These are phyloP conservation scores for Psilanteris sp. DNA, from an alignment of 1,140 invertebrate species.

Conservation along the genomic window DNA sequence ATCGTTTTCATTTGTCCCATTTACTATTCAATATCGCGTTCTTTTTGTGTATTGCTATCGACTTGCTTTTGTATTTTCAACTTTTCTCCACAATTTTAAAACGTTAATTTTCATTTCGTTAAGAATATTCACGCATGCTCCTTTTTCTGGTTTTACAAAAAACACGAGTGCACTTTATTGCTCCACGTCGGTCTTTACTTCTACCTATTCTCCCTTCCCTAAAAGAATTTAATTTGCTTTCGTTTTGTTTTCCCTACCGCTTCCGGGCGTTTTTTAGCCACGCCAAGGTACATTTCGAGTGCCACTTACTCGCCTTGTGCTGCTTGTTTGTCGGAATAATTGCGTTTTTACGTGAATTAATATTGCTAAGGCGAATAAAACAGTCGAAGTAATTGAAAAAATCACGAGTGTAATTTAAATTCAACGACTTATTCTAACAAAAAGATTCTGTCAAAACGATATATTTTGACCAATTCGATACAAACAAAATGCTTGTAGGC, in stretches of 20 bases:
- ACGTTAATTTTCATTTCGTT: constrained; percentile 47
- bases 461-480: too few species aligned
- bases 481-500: too few species aligned
- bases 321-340: constrained; percentile 61
- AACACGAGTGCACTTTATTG: constrained; percentile 45
- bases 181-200: constrained; percentile 20
- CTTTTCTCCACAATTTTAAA: too few species aligned
- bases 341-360: constrained; percentile 58
- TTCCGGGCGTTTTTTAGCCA: constrained; percentile 30
- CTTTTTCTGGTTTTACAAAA: constrained; percentile 49
- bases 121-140: constrained; percentile 22
- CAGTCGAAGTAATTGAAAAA: constrained; percentile 35
- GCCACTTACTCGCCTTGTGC: constrained; percentile 39
- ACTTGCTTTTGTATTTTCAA: too few species aligned
- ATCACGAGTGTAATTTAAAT: constrained; percentile 9
- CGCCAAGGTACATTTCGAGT: constrained; percentile 48
- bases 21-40: too few species aligned
- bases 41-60: too few species aligned
- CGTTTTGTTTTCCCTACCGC: constrained; percentile 41
- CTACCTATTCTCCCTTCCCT: constrained; percentile 17
- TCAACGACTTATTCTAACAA: too few species aligned
- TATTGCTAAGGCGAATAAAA: constrained; percentile 41
- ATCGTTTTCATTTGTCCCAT: too few species aligned
- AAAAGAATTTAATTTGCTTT: constrained; percentile 59
- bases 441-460: constrained; percentile 11